Evolutionary conservation across 2,113 vertebrate genomes (phyloP).

Genomic region (Tretioscincus oriximinensis): DNA sequence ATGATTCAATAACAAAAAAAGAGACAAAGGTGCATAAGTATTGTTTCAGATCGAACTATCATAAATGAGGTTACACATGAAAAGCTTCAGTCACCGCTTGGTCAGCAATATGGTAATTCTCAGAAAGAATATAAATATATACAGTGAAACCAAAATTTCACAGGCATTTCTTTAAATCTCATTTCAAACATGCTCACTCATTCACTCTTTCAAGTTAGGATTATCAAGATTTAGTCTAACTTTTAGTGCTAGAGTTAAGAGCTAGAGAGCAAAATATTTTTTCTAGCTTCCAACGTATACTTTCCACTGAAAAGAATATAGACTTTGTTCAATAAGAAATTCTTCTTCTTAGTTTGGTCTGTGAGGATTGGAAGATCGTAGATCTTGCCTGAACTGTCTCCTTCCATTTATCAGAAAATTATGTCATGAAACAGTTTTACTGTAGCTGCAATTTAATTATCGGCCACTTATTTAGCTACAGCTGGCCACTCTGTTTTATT

Average conservation of each 20-base stretch:
- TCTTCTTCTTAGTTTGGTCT: neutral
- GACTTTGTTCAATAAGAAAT: neutral
- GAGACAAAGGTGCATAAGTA: neutral
- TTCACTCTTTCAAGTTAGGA: slow-evolving; percentile 15
- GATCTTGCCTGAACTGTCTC: too few relatives aligned
- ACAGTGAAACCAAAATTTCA: neutral
- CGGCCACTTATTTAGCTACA: too few relatives aligned
- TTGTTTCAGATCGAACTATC: neutral
- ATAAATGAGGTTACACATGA: neutral
- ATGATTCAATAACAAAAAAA: too few relatives aligned
- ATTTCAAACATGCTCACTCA: neutral
- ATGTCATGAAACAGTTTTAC: too few relatives aligned
- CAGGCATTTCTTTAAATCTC: neutral
- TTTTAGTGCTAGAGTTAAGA: neutral
- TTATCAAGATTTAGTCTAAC: neutral
- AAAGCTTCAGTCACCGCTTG: neutral
- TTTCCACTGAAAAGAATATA: rapidly evolving
- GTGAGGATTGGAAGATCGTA: neutral
- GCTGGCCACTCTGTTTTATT: too few relatives aligned
- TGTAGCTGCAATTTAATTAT: too few relatives aligned
- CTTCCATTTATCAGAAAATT: too few relatives aligned
- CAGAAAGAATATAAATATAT: neutral
- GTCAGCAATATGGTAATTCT: neutral
- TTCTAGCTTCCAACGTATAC: neutral
- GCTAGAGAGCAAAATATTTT: neutral